Base-by-base conservation (phyloP, 2,888 invertebrate genomes). In the Epirrita christyi region DNA sequence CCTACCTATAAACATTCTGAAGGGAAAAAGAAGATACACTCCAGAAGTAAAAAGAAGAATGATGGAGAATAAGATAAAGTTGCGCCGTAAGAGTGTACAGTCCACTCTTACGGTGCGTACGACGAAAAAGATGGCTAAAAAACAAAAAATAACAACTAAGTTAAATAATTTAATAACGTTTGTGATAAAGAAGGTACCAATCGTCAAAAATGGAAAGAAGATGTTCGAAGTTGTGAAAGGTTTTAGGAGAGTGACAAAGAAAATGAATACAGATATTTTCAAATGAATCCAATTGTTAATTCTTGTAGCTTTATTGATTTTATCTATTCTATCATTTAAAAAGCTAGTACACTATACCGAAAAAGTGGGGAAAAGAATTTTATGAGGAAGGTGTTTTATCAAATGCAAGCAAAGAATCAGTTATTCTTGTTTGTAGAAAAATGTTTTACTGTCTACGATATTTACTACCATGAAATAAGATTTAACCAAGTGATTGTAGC, bases 151-250 rank as follows among this genome's bases (percentile, higher is more conserved):
- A 11, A 13, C 63, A 50, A 58, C 45, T 37, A 11, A 21, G 21
- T 34, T n/a, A 6, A 55, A 32, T 41, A 43, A 41, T 2, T 27
- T 4, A 48, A 47, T 61, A 6, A 72, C 73, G 1, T 63, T 73
- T 0, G 52, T 80, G 8, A 46, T 81, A 13, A 78, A 64, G 50
- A 78, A 64, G 13, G 66, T 70, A 15, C 66, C 67, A 0, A 55
- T 82, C 0, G 52, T 73, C 6, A 80, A 63, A 52, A 72, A 80
- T 45, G 81, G 84, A 0, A 77, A 56, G 27, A 70, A 56, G 36
- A 51, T 68, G 15, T n/a, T 74, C 1, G 84, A 76, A 59, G 59
- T 83, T 6, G 28, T 83, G 0, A 83, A 79, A 66, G 75, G 74
- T 6, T 29, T 27, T 10, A 57, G 34, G 11, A 42, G n/a, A n/a